These are phyloP conservation scores for Drosophila merina DNA, from an alignment of 2,888 invertebrate species.

Conservation along the genomic window DNA sequence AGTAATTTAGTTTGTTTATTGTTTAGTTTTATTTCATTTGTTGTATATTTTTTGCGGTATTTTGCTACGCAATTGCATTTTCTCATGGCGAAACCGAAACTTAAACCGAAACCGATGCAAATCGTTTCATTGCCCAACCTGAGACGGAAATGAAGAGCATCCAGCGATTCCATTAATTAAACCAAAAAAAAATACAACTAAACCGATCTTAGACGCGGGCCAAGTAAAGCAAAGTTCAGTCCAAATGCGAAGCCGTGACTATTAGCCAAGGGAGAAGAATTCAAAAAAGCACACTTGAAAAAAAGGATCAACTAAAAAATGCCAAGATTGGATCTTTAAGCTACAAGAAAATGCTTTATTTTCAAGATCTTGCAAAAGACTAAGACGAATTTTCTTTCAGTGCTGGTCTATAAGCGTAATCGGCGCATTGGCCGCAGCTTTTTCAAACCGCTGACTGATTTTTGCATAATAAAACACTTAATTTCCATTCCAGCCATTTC, in stretches of 20 bases:
- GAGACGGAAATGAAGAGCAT: slow-evolving; percentile 45
- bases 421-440: slow-evolving; percentile 45
- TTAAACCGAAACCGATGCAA: slow-evolving; percentile 51
- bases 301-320: too few species aligned
- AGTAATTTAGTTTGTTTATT: not conserved
- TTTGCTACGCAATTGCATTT: slow-evolving; percentile 42
- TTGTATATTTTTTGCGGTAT: not conserved
- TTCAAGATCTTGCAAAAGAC: too few species aligned
- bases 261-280: too few species aligned
- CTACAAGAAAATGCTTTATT: too few species aligned
- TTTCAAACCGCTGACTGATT: slow-evolving; percentile 55
- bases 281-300: too few species aligned
- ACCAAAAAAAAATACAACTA: slow-evolving; percentile 65
- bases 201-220: not conserved
- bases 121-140: slow-evolving; percentile 57
- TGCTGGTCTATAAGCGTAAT: slow-evolving; percentile 38
- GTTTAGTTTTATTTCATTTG: not conserved
- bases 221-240: slow-evolving; percentile 62
- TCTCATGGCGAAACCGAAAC: slow-evolving; percentile 42
- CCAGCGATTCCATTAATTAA: slow-evolving; percentile 64
- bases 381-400: not conserved
- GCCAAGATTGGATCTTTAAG: too few species aligned
- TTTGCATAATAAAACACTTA: slow-evolving; percentile 83
- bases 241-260: slow-evolving; percentile 62
- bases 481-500: slow-evolving; percentile 77